phyloP scores from a whole-genome alignment of 2,888 invertebrate species.

The Pilophorus perplexus region DNA sequence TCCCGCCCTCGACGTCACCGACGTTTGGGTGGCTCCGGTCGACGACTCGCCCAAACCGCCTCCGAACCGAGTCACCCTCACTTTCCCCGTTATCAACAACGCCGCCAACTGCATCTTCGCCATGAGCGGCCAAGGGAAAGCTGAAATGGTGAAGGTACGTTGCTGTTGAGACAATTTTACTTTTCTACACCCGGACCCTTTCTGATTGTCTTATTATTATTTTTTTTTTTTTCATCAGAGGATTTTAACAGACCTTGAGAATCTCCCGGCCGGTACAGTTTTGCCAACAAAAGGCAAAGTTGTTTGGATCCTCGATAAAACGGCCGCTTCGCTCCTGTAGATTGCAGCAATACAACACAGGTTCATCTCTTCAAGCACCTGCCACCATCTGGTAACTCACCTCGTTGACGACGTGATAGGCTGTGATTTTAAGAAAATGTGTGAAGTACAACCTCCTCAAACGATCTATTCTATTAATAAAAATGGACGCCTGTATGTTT shows the following conservation, averaged over 20 bases:
- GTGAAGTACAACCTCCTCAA: too few species aligned
- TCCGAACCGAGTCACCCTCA: conserved; percentile 82
- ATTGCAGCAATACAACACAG: too few species aligned
- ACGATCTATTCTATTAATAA: too few species aligned
- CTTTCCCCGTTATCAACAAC: conserved; percentile 84
- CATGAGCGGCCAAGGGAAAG: conserved; percentile 79
- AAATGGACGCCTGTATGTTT: too few species aligned
- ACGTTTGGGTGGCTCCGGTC: conserved; percentile 74
- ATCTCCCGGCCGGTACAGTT: conserved; percentile 74
- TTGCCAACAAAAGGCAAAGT: conserved; percentile 67
- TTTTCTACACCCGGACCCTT: neutral
- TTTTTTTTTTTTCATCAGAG: conserved; percentile 59
- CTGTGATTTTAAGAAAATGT: too few species aligned
- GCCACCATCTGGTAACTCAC: too few species aligned
- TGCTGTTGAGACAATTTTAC: neutral
- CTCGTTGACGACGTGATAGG: too few species aligned
- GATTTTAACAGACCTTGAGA: conserved; percentile 71
- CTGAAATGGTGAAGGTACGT: conserved; percentile 79
- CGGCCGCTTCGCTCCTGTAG: conserved; percentile 45
- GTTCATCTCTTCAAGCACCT: too few species aligned
- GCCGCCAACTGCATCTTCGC: conserved; percentile 81
- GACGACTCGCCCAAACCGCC: conserved; percentile 96
- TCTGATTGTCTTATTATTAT: neutral
- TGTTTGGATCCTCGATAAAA: conserved; percentile 56
- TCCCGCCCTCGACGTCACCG: conserved; percentile 61